A percentile compares a stretch with the other conserved stretches of the same genome.
phyloP scores from a whole-genome alignment of 2,888 invertebrate genomes.

The Nephrocerus scutellatus region DNA sequence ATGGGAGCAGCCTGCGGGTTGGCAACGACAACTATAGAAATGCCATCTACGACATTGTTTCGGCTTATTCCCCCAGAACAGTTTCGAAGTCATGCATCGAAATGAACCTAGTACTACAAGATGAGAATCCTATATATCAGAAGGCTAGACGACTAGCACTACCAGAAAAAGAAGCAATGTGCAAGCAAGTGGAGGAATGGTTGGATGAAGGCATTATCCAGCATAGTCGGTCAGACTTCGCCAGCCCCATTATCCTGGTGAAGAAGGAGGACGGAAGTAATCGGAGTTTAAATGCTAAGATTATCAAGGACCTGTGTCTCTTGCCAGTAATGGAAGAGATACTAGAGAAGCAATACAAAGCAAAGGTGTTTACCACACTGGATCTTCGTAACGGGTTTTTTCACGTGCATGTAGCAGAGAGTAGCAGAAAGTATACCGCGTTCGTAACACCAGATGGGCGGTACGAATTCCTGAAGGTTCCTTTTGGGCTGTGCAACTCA shows the following conservation, averaged over 20 bases:
- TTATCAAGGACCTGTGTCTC: slow-evolving; percentile 26
- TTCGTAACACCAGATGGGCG: slow-evolving; percentile 35
- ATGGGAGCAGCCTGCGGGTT: too few relatives aligned
- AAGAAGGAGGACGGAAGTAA: slow-evolving; percentile 18
- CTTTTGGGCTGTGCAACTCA: slow-evolving; percentile 40
- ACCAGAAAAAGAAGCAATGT: too few relatives aligned
- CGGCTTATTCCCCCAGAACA: too few relatives aligned
- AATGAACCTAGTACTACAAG: too few relatives aligned
- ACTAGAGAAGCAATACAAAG: slow-evolving; percentile 28
- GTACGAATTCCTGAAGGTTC: slow-evolving; percentile 30
- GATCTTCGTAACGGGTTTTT: slow-evolving; percentile 36
- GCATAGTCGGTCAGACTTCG: slow-evolving; percentile 23
- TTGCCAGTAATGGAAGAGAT: slow-evolving; percentile 33
- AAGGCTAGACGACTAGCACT: too few relatives aligned
- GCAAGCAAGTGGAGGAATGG: too few relatives aligned
- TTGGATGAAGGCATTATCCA: slow-evolving; percentile 20
- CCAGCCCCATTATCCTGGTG: slow-evolving; percentile 28
- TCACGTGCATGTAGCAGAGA: slow-evolving; percentile 31
- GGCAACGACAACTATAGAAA: too few relatives aligned
- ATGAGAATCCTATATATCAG: too few relatives aligned
- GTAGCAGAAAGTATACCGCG: slow-evolving; percentile 29
- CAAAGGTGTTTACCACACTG: slow-evolving; percentile 29
- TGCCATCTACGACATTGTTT: too few relatives aligned
- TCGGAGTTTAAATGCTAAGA: slow-evolving; percentile 25
- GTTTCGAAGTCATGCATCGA: too few relatives aligned